Percentiles rank a stretch among this genome's conserved stretches.
phyloP scores from a whole-genome alignment of 2,113 vertebrate species.

The Thymallus thymallus region DNA sequence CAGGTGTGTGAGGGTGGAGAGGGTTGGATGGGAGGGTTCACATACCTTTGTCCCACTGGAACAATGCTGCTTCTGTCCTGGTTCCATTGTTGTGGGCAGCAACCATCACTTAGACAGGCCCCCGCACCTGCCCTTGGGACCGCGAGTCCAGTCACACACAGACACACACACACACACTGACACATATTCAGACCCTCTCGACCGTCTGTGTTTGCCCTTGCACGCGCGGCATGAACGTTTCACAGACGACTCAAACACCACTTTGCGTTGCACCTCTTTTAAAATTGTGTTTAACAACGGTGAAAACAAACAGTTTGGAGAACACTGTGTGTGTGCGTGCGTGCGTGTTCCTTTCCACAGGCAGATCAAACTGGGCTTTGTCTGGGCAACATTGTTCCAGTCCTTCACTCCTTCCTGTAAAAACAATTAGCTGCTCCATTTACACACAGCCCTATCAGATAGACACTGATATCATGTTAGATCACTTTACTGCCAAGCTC shows the following conservation, averaged over 20 bases:
- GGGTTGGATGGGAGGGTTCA: constrained; percentile 54
- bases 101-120: constrained; percentile 45
- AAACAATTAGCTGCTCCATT: constrained; percentile 64
- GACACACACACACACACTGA: too few species aligned
- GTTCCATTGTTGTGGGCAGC: constrained; percentile 38
- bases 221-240: constrained; percentile 37
- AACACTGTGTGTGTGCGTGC: not conserved
- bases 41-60: constrained; percentile 62
- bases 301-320: constrained; percentile 31
- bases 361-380: constrained; percentile 36
- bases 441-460: constrained; percentile 43
- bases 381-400: constrained; percentile 51
- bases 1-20: constrained; percentile 53
- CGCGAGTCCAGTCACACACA: constrained; percentile 21
- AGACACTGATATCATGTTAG: constrained; percentile 61
- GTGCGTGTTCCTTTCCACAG: constrained; percentile 23
- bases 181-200: constrained; percentile 1
- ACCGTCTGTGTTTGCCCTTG: constrained; percentile 16
- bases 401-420: constrained; percentile 55
- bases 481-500: constrained; percentile 48
- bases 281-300: constrained; percentile 4
- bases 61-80: constrained; percentile 60
- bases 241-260: constrained; percentile 29
- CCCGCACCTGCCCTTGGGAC: constrained; percentile 58
- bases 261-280: not conserved